Evolutionary conservation across 2,797 vertebrate genomes (phyloP), one percentile per base, ranked within the genome.

Genomic region (Toxotes lorentzi): DNA sequence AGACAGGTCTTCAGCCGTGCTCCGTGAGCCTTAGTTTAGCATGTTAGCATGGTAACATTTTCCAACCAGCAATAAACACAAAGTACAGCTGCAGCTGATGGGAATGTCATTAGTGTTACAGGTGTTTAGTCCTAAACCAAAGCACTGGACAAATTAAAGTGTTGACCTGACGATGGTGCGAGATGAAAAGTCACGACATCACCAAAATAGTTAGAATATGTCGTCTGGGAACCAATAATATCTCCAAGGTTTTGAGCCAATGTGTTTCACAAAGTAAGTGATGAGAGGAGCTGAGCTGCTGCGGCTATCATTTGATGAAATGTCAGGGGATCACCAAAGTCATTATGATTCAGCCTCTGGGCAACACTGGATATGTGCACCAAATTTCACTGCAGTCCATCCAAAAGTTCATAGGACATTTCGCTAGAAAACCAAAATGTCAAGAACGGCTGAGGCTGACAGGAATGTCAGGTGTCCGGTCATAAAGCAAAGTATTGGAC

Each of bases 271-370:
- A 13, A 51, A 51, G 12, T 24, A 24, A 23, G 48, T 24, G 23
- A 24, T 30, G 27, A 30, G 27, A 53, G 27, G 2, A 53, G 11
- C 27, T 53, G 50, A 53, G 50, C 11, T 27, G 23, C 50, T 5
- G 48, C 10, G 12, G 27, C 27, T 30, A 50, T 50, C n/a, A 23
- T 9, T 50, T 50, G 47, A 50, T 50, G 57, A 59, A 59, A n/a
- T 38, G 34, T 59, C 32, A 59, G 32, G 5, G 32, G 57, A 59
- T 59, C 57, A 59, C 9, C 34, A 59, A 13, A n/a, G 57, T 59
- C 19, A 21, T 38, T 59, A 21, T 13, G 19, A 13, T 59, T 59
- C 3, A 2, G 24, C 50, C 50, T 53, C 12, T 27, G 23, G 23
- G 50, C 50, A 56, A 32, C 53, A 56, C 13, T 51, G 6, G 14